phyloP scores from a whole-genome alignment of 1,140 invertebrate genomes.

The Megalopta genalis region DNA sequence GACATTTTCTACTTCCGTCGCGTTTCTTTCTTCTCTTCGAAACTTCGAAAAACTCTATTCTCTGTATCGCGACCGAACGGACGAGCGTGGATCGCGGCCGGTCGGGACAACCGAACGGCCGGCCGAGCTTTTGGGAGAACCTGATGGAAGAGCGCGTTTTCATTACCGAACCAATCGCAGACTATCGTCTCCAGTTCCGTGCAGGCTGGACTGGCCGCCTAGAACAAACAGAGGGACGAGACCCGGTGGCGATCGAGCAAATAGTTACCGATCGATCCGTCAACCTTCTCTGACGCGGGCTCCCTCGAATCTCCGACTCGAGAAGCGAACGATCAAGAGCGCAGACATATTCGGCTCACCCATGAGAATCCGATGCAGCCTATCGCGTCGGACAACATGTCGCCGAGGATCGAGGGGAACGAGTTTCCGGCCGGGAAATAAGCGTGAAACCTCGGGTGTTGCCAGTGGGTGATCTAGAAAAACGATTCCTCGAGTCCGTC shows the following conservation, averaged over 20 bases:
- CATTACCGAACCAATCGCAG: conserved; percentile 97
- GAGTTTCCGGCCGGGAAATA: conserved; percentile 99
- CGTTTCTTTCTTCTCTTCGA: no score
- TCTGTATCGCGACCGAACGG: no score
- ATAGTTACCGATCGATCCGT: conserved; percentile 41
- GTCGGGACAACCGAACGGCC: no score
- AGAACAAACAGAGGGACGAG: conserved; percentile 69
- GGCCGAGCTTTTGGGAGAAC: background rate
- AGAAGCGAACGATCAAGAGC: no score
- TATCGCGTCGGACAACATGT: conserved; percentile 97
- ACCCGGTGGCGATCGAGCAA: conserved; percentile 27
- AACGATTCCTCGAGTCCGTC: background rate
- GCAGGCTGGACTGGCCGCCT: conserved; percentile 97
- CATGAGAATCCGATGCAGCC: conserved; percentile 99
- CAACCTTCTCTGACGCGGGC: conserved; percentile 14
- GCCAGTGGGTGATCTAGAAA: conserved; percentile 96
- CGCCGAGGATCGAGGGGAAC: conserved; percentile 98
- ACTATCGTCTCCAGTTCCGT: conserved; percentile 98
- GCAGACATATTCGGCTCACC: conserved; percentile 84
- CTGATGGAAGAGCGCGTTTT: background rate
- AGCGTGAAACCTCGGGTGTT: conserved; percentile 98
- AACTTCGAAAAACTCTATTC: no score
- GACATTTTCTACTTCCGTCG: no score
- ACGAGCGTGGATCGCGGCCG: no score
- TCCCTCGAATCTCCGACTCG: background rate